Evolutionary conservation across 1,140 invertebrate species (phyloP), one percentile per base, ranked within the genome.

Genomic region (Ectropis grisescens): DNA sequence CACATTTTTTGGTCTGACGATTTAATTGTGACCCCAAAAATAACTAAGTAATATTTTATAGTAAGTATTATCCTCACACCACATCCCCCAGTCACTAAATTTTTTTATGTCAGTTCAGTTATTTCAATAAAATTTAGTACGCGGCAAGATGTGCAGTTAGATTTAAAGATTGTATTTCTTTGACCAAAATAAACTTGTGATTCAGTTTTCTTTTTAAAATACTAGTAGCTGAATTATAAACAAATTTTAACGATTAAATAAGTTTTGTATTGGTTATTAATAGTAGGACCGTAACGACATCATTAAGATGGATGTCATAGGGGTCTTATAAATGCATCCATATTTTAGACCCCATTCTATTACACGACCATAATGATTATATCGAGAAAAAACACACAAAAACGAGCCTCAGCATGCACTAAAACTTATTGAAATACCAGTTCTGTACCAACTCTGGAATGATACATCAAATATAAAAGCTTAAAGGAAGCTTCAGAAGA

Each of bases 71-170:
- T 41, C 62, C 60, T 68, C 59, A 60, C 56, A 67, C 64, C 59
- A 67, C 54, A 37, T 52, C 64, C 66, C 51, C 64, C 69, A 62
- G 66, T 69, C 69, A 68, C 44, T 50, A 59, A 45, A 55, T n/a
- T n/a, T n/a, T n/a, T n/a, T n/a, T n/a, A n/a, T n/a, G n/a, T n/a
- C n/a, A 43, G 37, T 11, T 26, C 29, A 33, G 37, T 50, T 57
- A 55, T 57, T 62, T 60, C 41, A 56, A 54, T 47, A 40, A 43
- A 37, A 36, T 51, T 43, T 40, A 33, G 49, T 47, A 32, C 44
- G 29, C 13, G 3, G n/a, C n/a, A n/a, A n/a, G n/a, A n/a, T n/a
- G n/a, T n/a, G n/a, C n/a, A n/a, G n/a, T n/a, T n/a, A n/a, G n/a
- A n/a, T n/a, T n/a, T n/a, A n/a, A n/a, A n/a, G n/a, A n/a, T n/a